Percentiles rank a stretch among this genome's conserved stretches.
phyloP scores from a whole-genome alignment of 2,797 vertebrate genomes.

The Mormyrus proboscirostris region DNA sequence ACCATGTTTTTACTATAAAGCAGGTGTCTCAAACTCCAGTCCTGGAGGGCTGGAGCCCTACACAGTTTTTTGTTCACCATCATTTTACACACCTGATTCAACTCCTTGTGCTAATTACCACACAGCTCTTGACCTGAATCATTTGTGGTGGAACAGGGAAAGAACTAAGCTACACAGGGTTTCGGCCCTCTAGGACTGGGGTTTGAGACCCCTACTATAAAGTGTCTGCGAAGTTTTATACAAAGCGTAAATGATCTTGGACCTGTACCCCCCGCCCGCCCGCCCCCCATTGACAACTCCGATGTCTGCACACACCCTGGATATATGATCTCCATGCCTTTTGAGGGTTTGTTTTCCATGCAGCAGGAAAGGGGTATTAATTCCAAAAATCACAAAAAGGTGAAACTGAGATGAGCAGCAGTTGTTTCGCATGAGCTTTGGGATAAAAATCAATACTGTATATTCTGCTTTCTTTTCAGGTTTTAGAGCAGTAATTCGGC shows the following conservation, averaged over 20 bases:
- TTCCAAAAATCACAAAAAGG: slow-evolving; percentile 4
- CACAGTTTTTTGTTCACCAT: no score
- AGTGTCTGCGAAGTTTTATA: not conserved
- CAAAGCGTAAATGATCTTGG: not conserved
- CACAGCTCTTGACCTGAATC: no score
- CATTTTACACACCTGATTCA: no score
- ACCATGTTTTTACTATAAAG: not conserved
- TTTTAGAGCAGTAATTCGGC: not conserved
- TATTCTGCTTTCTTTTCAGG: not conserved
- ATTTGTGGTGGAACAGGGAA: no score
- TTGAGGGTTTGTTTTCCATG: not conserved
- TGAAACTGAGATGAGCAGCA: not conserved
- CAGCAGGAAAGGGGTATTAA: not conserved
- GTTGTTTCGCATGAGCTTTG: not conserved
- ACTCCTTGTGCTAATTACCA: no score
- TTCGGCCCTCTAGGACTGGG: no score
- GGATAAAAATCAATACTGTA: not conserved
- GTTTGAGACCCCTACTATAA: no score
- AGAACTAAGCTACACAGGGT: no score
- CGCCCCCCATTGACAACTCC: not conserved
- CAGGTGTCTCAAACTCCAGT: no score
- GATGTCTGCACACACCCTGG: not conserved
- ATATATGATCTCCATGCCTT: not conserved
- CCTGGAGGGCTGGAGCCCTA: no score
- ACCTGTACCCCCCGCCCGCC: not conserved